Evolutionary conservation across 2,113 vertebrate species (phyloP).

Genomic region (Fulica atra): DNA sequence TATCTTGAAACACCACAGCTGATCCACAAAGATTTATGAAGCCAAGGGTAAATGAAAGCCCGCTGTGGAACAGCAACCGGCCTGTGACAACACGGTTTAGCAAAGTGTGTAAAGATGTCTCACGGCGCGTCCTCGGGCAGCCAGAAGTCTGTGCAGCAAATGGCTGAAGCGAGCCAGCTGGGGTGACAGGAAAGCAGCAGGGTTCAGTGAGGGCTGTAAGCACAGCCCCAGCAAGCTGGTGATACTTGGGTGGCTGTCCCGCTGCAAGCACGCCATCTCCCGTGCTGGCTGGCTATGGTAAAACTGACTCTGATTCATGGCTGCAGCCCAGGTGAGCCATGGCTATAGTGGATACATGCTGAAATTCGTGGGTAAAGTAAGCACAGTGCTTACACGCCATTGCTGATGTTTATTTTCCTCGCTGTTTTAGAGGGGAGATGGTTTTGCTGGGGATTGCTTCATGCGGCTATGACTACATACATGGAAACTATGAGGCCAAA

Average conservation of each 20-base stretch:
- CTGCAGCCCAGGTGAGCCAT: background rate
- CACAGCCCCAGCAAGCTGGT: background rate
- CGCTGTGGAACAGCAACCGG: background rate
- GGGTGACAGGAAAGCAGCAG: fast-evolving
- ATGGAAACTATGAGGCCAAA: background rate
- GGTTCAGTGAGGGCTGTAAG: background rate
- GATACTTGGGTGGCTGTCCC: background rate
- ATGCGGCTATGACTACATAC: background rate
- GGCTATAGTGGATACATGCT: background rate
- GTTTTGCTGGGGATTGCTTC: background rate
- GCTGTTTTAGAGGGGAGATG: background rate
- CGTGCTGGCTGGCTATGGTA: background rate
- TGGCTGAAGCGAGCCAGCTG: background rate
- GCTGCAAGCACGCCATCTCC: background rate
- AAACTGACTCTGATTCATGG: background rate
- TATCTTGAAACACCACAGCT: background rate
- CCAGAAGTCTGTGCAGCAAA: background rate
- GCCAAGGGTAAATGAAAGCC: background rate
- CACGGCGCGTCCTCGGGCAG: fast-evolving
- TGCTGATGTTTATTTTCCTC: background rate
- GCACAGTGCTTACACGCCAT: too few relatives aligned
- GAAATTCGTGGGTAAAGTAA: background rate
- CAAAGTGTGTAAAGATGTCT: background rate
- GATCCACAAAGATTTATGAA: background rate
- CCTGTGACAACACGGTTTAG: background rate